Conservation (phyloP, 2,113 vertebrate genomes). For the Egretta garzetta region DNA sequence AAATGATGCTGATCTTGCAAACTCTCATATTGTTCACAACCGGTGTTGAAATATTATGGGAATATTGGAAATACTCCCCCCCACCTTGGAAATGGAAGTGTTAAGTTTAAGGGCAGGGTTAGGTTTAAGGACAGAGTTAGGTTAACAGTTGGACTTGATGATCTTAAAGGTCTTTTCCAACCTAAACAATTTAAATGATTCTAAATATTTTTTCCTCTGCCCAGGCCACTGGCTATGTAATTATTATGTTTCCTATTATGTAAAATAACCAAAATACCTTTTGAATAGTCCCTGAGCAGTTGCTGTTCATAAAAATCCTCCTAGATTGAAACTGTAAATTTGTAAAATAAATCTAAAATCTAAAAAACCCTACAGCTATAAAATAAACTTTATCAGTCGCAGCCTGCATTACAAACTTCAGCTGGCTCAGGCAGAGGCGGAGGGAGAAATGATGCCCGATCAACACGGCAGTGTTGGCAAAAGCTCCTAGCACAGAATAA, state of each 20-base stretch:
- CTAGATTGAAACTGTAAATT: not conserved
- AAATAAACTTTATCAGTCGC: not conserved
- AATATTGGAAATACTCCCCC: not conserved
- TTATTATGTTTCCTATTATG: not conserved
- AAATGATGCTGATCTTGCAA: not conserved
- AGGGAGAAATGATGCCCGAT: not conserved
- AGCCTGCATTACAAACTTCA: not conserved
- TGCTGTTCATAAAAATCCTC: not conserved
- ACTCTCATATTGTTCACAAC: not conserved
- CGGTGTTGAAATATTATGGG: not conserved
- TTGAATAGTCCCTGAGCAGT: not conserved
- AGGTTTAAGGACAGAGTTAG: too few species aligned
- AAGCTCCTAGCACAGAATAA: not conserved
- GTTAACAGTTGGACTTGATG: too few species aligned
- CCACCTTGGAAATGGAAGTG: not conserved
- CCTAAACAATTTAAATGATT: too few species aligned
- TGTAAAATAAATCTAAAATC: not conserved
- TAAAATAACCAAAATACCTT: not conserved
- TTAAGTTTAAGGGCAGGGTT: too few species aligned
- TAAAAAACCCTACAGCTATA: accelerated
- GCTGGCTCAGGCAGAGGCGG: not conserved
- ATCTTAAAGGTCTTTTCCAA: too few species aligned
- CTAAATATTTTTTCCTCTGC: not conserved
- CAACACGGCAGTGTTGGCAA: not conserved
- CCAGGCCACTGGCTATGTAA: not conserved